Base-by-base conservation (phyloP, 1,140 invertebrate species). In the Sipha flava region DNA sequence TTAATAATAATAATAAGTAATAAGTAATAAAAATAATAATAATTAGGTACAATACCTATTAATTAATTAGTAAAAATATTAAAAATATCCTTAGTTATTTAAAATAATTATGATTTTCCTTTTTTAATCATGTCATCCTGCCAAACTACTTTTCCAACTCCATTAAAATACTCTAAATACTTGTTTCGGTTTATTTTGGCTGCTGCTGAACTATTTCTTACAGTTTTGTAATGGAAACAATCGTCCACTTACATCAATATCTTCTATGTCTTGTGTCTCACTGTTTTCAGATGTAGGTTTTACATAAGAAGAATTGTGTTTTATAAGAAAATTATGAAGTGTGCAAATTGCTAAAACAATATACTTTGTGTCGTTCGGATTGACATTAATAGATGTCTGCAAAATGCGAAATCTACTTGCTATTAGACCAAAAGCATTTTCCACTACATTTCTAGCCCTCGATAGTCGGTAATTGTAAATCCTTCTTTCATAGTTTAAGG, bases 371-470 rank as follows among this genome's bases (percentile, higher is more conserved):
- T 81, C 84, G 79, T 83, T 81, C 70, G 34, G 45, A 14, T 52
- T 29, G 10, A 57, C 14, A 57, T 75, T 75, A 52, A 75, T 75
- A 21, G 47, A 37, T 75, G 26, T 52, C 23, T 14, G 47, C 4
- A 75, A 75, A 21, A 75, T 52, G 12, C 47, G 45, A 75, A 75
- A 75, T 75, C 45, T 75, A 57, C 14, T 31, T 49, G 72, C 47
- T 75, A 75, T 26, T 43, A 75, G 12, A 21, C 72, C 72, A 83
- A 87, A 87, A 16, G 83, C 83, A 81, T 87, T 86, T 81, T 87
- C 85, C 18, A 75, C 45, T 34, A 75, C 45, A 16, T 47, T 45
- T 16, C 70, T 31, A 16, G 70, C 45, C 31, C 70, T 47, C 3
- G 72, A 75, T 23, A 75, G 16, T 37, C 72, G 70, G 26, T 52